These are phyloP conservation scores for Philopotamus ludificatus DNA, from an alignment of 1,140 invertebrate species.

Conservation along the genomic window DNA sequence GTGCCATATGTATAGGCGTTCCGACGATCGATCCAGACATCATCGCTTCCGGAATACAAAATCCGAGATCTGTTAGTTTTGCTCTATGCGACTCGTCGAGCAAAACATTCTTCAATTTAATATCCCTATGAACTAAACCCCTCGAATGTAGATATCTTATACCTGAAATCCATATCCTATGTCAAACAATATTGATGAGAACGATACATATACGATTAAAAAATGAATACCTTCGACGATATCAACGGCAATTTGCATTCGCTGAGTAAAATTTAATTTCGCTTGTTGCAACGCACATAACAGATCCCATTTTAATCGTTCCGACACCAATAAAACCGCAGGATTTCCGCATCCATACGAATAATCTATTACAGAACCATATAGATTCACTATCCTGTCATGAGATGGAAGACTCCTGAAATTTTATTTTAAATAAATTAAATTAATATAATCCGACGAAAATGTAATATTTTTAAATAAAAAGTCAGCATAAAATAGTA, in stretches of 20 bases:
- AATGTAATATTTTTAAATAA: slow-evolving; percentile 7
- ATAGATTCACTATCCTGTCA: slow-evolving; percentile 75
- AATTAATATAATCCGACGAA: neutral
- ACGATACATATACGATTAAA: neutral
- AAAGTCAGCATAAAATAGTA: too few relatives aligned
- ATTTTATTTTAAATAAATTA: slow-evolving; percentile 27
- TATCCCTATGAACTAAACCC: slow-evolving; percentile 85
- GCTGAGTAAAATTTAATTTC: slow-evolving; percentile 63
- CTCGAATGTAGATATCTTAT: slow-evolving; percentile 86
- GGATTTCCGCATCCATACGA: slow-evolving; percentile 68
- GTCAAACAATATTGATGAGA: neutral
- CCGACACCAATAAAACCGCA: slow-evolving; percentile 80
- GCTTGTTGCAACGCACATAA: slow-evolving; percentile 76
- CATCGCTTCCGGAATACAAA: slow-evolving; percentile 90
- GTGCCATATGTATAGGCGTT: slow-evolving; percentile 91
- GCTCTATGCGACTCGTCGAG: slow-evolving; percentile 74
- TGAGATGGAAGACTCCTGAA: slow-evolving; percentile 80
- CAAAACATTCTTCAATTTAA: slow-evolving; percentile 88
- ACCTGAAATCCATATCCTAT: slow-evolving; percentile 45
- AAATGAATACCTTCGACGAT: slow-evolving; percentile 65
- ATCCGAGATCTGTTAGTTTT: slow-evolving; percentile 86
- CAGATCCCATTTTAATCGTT: slow-evolving; percentile 72
- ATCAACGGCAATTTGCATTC: slow-evolving; percentile 78
- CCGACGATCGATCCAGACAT: slow-evolving; percentile 85
- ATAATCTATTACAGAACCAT: slow-evolving; percentile 83